Conservation (phyloP, 2,888 invertebrate species). For the Chrysolina oricalcia region DNA sequence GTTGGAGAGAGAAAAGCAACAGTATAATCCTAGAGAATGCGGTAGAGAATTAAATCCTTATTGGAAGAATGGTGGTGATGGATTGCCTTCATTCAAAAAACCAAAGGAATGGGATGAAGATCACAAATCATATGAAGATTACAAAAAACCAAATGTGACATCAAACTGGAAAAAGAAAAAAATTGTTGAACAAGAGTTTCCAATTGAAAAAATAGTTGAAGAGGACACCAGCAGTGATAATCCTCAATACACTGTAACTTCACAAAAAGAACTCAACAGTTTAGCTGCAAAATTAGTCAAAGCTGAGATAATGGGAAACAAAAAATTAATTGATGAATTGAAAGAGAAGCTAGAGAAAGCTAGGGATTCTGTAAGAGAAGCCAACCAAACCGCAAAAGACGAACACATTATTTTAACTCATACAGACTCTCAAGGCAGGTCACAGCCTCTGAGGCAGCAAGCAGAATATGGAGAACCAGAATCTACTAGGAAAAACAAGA, state of each 20-base stretch:
- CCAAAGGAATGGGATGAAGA: constrained; percentile 71
- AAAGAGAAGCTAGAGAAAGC: constrained; percentile 84
- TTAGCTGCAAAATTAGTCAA: constrained; percentile 92
- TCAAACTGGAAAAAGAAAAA: constrained; percentile 52
- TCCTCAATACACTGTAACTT: constrained; percentile 25
- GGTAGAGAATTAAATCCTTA: constrained; percentile 90
- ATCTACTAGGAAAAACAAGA: constrained; percentile 70
- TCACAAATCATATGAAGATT: constrained; percentile 46
- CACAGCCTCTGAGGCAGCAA: constrained; percentile 76
- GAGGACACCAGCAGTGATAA: neutral
- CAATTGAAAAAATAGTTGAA: constrained; percentile 8
- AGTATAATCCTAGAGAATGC: constrained; percentile 82
- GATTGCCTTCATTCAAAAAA: constrained; percentile 79
- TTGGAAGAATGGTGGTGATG: constrained; percentile 92
- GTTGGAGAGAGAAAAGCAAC: constrained; percentile 75
- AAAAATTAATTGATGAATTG: constrained; percentile 79
- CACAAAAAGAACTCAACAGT: constrained; percentile 91
- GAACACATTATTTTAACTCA: constrained; percentile 80
- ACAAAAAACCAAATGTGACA: constrained; percentile 3
- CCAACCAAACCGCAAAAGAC: constrained; percentile 29
- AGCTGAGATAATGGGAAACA: constrained; percentile 94
- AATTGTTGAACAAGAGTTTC: constrained; percentile 39
- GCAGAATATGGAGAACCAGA: constrained; percentile 71
- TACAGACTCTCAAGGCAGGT: constrained; percentile 80
- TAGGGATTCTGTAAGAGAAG: constrained; percentile 70